Evolutionary conservation across 2,113 vertebrate species (phyloP), one percentile per base, ranked within the genome.

Genomic region (Tauraco erythrolophus): DNA sequence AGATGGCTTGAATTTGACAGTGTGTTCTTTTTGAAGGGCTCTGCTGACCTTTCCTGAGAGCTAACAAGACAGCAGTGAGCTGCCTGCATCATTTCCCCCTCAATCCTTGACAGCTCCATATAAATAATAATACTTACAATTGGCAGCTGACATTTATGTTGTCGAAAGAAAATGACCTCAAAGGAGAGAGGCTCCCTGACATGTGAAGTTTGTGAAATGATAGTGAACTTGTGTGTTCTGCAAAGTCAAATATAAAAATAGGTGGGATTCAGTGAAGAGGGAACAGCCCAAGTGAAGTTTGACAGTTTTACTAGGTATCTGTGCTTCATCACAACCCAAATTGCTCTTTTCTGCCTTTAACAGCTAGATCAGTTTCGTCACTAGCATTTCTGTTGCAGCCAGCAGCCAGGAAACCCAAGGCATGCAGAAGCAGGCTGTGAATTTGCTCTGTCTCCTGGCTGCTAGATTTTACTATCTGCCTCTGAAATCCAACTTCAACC

Each of bases 61-160:
- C 17, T 57, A 88, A 58, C 41, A 62, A 89, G 65, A 76, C 37
- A 72, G 65, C 68, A 91, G 2, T n/a, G 83, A 92, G 31, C 41
- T 88, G 35, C 28, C 70, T 74, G 79, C 46, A 77, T 66, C 2
- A 1, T 84, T 86, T 86, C 25, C 45, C 22, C 8, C 57, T 91
- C 58, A 33, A 33, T 87, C 39, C 60, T 46, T 84, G 94, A 94
- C 76, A 89, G 25, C 22, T 74, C 53, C 78, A 24, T 54, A 83
- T n/a, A 51, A 81, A 83, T 84, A 74, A 68, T 53, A 77, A 85
- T 68, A 53, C 53, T 71, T 91, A 66, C 3, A 89, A 78, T 33
- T 64, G 61, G 60, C 81, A 94, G 65, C 25, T 96, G 87, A 94
- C 60, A 82, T 93, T 95, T 88, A 85, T 25, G 43, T 57, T 51